Percentiles rank a stretch among this genome's conserved stretches.
Conservation (phyloP, 2,113 vertebrate species). For the Hyla sarda region DNA sequence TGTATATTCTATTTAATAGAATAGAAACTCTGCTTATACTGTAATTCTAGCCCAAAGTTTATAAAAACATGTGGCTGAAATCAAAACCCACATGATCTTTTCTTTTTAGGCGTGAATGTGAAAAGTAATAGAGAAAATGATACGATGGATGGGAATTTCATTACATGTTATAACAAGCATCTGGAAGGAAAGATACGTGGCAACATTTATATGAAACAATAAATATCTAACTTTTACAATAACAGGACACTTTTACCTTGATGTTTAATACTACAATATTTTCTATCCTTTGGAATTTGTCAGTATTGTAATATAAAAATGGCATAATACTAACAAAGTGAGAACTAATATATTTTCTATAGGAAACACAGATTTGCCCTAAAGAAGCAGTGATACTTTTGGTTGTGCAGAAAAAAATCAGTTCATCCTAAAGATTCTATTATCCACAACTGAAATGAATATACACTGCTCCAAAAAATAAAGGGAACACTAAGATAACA, state of each 20-base stretch:
- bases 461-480: too few relatives aligned
- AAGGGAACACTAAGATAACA: too few relatives aligned
- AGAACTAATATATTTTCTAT: not conserved
- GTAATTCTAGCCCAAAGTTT: conserved; percentile 2
- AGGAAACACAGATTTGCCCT: not conserved
- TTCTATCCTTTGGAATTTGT: not conserved
- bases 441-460: too few relatives aligned
- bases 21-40: too few relatives aligned
- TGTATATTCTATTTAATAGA: too few relatives aligned
- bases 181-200: conserved; percentile 26
- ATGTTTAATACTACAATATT: conserved; percentile 21
- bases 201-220: not conserved
- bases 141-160: conserved; percentile 24
- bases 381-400: not conserved
- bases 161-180: conserved; percentile 6
- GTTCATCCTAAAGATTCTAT: not conserved
- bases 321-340: not conserved
- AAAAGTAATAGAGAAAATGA: not conserved
- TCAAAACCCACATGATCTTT: conserved; percentile 16
- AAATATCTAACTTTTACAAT: not conserved
- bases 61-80: not conserved
- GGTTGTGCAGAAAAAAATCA: not conserved
- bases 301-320: not conserved
- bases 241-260: not conserved
- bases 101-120: conserved; percentile 14